Conservation (phyloP, 2,888 invertebrate species). For the Orchesella flavescens region DNA sequence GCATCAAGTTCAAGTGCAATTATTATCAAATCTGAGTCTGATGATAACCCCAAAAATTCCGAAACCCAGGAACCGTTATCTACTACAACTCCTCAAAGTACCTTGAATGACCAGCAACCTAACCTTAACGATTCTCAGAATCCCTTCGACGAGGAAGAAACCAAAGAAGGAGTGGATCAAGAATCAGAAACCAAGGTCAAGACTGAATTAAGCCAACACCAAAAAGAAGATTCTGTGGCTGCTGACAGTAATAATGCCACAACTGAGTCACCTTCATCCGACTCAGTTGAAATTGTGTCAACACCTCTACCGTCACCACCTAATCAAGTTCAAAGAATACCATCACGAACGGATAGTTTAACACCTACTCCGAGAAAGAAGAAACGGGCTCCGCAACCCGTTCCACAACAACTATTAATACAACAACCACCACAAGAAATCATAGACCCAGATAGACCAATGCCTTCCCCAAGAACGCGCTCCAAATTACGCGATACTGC, state of each 20-base stretch:
- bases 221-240: slow-evolving; percentile 38
- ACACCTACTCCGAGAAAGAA: slow-evolving; percentile 60
- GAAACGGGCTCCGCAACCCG: slow-evolving; percentile 56
- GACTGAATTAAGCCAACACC: slow-evolving; percentile 23
- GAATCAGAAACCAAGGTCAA: slow-evolving; percentile 20
- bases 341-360: slow-evolving; percentile 18
- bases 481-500: slow-evolving; percentile 30
- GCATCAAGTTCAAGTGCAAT: slow-evolving; percentile 36
- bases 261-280: slow-evolving; percentile 30
- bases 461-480: slow-evolving; percentile 54
- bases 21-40: slow-evolving; percentile 8
- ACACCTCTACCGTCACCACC: neutral
- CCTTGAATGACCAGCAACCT: neutral
- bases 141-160: slow-evolving; percentile 40
- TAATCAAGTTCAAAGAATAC: neutral
- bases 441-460: slow-evolving; percentile 37
- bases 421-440: slow-evolving; percentile 48
- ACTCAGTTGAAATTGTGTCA: slow-evolving; percentile 9
- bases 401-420: slow-evolving; percentile 45
- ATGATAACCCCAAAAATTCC: slow-evolving; percentile 10
- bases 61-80: slow-evolving; percentile 10
- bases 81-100: neutral
- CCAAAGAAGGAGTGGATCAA: slow-evolving; percentile 21
- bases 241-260: slow-evolving; percentile 44
- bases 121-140: slow-evolving; percentile 8